Percentiles rank a stretch among this genome's conserved stretches.
Evolutionary conservation across 2,888 invertebrate genomes (phyloP).

Genomic region (Ochropleura plecta): DNA sequence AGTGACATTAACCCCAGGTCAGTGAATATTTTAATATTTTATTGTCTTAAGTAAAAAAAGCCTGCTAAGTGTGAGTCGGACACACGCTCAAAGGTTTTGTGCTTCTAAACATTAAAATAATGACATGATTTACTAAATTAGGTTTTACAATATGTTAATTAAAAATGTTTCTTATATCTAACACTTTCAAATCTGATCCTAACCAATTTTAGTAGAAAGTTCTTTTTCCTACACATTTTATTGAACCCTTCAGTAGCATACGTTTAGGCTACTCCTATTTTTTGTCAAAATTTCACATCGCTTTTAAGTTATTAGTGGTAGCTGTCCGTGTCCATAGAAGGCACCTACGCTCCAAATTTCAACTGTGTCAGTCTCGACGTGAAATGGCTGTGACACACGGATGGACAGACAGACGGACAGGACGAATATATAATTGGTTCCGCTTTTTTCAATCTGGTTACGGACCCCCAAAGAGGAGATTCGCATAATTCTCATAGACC

Average conservation of each 20-base stretch:
- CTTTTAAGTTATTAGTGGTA: neutral
- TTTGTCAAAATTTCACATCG: neutral
- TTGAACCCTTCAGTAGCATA: neutral
- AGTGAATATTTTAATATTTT: conserved; percentile 76
- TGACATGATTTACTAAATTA: neutral
- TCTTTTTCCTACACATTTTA: neutral
- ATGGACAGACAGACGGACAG: neutral
- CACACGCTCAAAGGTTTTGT: neutral
- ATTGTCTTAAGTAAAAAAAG: conserved; percentile 50
- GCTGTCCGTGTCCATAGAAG: neutral
- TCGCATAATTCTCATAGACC: neutral
- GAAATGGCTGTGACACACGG: neutral
- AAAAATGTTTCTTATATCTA: neutral
- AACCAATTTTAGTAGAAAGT: neutral
- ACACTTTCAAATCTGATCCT: neutral
- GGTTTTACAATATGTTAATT: neutral
- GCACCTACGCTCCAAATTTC: neutral
- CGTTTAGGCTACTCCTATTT: neutral
- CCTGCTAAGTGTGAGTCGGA: neutral
- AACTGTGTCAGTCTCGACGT: neutral
- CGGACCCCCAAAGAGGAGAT: neutral
- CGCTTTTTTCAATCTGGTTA: neutral
- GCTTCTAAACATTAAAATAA: neutral
- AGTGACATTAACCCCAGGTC: conserved; percentile 98
- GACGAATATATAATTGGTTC: neutral